These are phyloP conservation scores for Dryobates pubescens DNA, from an alignment of 2,797 vertebrate species.

Conservation along the genomic window DNA sequence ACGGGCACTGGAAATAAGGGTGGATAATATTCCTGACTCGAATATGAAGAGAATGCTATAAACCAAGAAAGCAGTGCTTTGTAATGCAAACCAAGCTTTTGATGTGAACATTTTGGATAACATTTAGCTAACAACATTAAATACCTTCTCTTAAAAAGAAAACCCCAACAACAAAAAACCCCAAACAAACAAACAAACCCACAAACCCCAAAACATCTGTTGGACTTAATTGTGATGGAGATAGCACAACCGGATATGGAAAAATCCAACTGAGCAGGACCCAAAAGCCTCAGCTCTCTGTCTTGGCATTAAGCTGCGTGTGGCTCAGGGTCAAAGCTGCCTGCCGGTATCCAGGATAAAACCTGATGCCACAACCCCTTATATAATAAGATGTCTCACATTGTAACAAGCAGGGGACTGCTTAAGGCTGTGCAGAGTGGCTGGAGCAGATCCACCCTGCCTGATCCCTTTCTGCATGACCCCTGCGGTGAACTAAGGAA, in stretches of 20 bases:
- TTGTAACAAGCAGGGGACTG: not conserved
- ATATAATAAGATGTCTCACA: not conserved
- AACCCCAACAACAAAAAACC: too few species aligned
- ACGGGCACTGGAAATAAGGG: not conserved
- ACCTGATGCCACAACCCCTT: not conserved
- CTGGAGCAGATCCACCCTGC: not conserved
- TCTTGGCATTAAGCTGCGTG: not conserved
- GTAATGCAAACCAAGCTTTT: rapidly evolving
- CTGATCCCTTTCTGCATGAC: not conserved
- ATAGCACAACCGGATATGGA: not conserved
- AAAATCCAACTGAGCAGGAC: not conserved
- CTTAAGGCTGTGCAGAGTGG: not conserved
- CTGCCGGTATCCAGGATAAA: not conserved
- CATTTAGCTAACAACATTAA: not conserved
- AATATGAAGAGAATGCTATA: not conserved
- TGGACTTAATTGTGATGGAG: not conserved
- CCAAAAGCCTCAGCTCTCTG: not conserved
- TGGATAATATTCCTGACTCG: not conserved
- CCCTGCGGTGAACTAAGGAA: not conserved
- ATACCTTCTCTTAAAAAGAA: not conserved
- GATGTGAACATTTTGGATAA: not conserved
- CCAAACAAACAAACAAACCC: too few species aligned
- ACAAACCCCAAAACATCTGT: too few species aligned
- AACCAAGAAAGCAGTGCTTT: not conserved
- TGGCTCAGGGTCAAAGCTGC: not conserved